Evolutionary conservation across 2,113 vertebrate genomes (phyloP).

Genomic region (Callaeas wilsoni): DNA sequence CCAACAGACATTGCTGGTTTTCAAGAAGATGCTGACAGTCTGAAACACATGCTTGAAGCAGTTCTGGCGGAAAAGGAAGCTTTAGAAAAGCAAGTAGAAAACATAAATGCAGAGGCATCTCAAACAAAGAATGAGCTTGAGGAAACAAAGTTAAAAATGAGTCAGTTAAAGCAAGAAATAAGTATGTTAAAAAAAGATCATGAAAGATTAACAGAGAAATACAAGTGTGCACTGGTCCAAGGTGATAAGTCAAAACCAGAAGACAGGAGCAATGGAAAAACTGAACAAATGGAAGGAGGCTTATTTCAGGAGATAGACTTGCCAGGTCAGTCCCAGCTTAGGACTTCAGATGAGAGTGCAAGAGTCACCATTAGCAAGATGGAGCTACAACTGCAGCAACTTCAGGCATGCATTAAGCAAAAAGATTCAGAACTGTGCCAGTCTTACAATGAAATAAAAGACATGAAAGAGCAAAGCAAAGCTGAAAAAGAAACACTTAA

Average conservation of each 20-base stretch:
- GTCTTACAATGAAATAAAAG: constrained; percentile 71
- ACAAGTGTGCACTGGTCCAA: constrained; percentile 14
- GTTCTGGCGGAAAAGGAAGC: constrained; percentile 63
- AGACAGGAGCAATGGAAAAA: neutral
- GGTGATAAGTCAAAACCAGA: neutral
- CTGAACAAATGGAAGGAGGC: constrained; percentile 42
- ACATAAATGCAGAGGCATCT: constrained; percentile 35
- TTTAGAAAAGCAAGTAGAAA: constrained; percentile 65
- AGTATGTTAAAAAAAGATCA: constrained; percentile 68
- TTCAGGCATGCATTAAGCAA: constrained; percentile 71
- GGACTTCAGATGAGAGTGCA: constrained; percentile 72
- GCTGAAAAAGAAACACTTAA: constrained; percentile 68
- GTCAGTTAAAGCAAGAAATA: constrained; percentile 73
- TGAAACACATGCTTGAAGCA: constrained; percentile 64
- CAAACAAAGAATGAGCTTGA: constrained; percentile 69
- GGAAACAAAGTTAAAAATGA: constrained; percentile 77
- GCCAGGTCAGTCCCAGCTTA: constrained; percentile 68
- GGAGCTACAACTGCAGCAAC: constrained; percentile 68
- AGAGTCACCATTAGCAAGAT: constrained; percentile 56
- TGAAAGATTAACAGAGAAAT: constrained; percentile 47
- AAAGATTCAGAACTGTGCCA: constrained; percentile 78
- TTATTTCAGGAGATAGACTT: constrained; percentile 64
- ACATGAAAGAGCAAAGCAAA: constrained; percentile 68
- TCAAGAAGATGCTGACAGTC: constrained; percentile 71
- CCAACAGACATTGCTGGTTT: constrained; percentile 58